Evolutionary conservation across 2,888 invertebrate species (phyloP).

Genomic region (Callyntrura sp.): DNA sequence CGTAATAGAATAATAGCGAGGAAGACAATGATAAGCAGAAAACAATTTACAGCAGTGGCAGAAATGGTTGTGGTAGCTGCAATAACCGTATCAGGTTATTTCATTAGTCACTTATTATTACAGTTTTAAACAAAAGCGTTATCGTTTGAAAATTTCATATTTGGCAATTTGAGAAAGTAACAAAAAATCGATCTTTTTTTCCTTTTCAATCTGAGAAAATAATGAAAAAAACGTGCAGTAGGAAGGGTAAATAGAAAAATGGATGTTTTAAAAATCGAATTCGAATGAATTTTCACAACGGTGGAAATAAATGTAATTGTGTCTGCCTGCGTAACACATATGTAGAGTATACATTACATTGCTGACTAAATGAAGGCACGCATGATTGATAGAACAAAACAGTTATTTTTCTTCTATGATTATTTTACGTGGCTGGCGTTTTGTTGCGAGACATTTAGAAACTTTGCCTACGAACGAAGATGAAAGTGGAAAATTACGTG

Average conservation of each 20-base stretch:
- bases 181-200: constrained; percentile 22
- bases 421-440: background rate
- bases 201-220: background rate
- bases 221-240: constrained; percentile 2
- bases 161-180: constrained; percentile 63
- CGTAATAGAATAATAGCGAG: background rate
- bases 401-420: background rate
- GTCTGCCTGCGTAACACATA: background rate
- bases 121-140: constrained; percentile 32
- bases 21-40: background rate
- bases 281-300: background rate
- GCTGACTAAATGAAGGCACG: background rate
- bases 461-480: constrained; percentile 34
- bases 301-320: background rate
- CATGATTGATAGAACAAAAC: constrained; percentile 53
- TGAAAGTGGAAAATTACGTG: constrained; percentile 58
- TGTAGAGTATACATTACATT: background rate
- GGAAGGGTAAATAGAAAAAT: background rate
- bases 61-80: background rate
- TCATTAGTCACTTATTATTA: constrained; percentile 35
- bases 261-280: constrained; percentile 5
- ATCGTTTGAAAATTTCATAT: constrained; percentile 41
- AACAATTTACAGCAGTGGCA: constrained; percentile 5
- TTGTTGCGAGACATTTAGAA: background rate
- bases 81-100: constrained; percentile 38